Percentiles rank a stretch among this genome's conserved stretches.
Conservation (phyloP, 2,113 vertebrate species). For the Elanoides forficatus region DNA sequence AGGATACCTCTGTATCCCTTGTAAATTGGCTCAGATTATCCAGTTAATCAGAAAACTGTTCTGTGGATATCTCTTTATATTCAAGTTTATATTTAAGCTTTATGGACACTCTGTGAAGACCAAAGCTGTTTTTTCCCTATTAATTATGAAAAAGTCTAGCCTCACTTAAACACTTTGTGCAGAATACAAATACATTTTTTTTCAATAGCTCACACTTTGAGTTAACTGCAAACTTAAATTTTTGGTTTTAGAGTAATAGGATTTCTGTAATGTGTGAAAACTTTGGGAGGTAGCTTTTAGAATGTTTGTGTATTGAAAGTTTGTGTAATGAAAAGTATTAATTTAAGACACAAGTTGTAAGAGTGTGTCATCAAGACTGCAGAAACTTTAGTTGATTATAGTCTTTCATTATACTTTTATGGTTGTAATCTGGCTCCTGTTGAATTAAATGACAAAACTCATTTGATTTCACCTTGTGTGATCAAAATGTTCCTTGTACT, state of each 20-base stretch:
- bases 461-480: background rate
- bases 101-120: background rate
- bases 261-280: background rate
- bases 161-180: background rate
- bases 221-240: background rate
- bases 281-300: background rate
- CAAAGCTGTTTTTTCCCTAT: background rate
- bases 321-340: background rate
- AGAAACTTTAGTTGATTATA: background rate
- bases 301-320: background rate
- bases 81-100: slow-evolving; percentile 15
- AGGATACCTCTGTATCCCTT: slow-evolving; percentile 49
- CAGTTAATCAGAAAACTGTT: slow-evolving; percentile 58
- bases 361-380: background rate
- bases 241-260: background rate
- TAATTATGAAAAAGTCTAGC: background rate
- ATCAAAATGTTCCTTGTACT: background rate
- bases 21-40: slow-evolving; percentile 57
- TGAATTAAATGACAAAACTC: background rate
- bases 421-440: background rate
- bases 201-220: background rate
- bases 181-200: background rate
- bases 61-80: slow-evolving; percentile 13
- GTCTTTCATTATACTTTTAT: background rate
- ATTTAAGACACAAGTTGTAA: background rate